phyloP scores from a whole-genome alignment of 2,888 invertebrate genomes.

The Nomada ferruginata region DNA sequence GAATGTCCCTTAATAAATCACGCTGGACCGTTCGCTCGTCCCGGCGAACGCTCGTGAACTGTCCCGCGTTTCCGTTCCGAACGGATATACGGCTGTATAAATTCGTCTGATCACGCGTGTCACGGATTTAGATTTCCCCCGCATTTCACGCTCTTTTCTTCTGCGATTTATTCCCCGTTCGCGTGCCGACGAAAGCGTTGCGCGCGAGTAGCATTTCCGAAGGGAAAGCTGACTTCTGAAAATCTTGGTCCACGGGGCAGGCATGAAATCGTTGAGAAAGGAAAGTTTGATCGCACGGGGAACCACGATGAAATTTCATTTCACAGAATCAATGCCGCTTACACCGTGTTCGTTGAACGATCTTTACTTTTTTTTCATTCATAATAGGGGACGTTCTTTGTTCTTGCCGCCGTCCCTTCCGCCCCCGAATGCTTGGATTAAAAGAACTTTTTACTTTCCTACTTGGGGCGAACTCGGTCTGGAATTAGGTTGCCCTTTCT shows the following conservation, averaged over 20 bases:
- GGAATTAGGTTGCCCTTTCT: constrained; percentile 48
- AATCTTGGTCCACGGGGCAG: background rate
- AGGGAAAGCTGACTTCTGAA: background rate
- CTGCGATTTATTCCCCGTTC: background rate
- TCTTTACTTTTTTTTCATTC: constrained; percentile 26
- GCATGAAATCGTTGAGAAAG: background rate
- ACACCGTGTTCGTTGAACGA: constrained; percentile 20
- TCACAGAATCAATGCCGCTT: constrained; percentile 38
- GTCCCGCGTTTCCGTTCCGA: background rate
- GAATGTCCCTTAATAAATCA: constrained; percentile 24
- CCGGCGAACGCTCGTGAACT: background rate
- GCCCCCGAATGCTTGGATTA: constrained; percentile 23
- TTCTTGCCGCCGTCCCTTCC: constrained; percentile 4
- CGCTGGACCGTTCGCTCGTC: background rate
- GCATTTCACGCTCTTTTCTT: background rate
- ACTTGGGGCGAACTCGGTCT: constrained; percentile 8
- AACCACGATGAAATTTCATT: constrained; percentile 48
- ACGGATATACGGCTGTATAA: constrained; percentile 16
- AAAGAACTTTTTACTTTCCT: constrained; percentile 39
- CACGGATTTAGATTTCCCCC: background rate
- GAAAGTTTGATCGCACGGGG: background rate
- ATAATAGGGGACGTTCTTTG: constrained; percentile 40
- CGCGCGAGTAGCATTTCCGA: background rate
- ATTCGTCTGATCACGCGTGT: constrained; percentile 11
- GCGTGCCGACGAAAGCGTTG: background rate